Base-by-base conservation (phyloP, 2,797 vertebrate species). In the Neosilurus hyrtlii region DNA sequence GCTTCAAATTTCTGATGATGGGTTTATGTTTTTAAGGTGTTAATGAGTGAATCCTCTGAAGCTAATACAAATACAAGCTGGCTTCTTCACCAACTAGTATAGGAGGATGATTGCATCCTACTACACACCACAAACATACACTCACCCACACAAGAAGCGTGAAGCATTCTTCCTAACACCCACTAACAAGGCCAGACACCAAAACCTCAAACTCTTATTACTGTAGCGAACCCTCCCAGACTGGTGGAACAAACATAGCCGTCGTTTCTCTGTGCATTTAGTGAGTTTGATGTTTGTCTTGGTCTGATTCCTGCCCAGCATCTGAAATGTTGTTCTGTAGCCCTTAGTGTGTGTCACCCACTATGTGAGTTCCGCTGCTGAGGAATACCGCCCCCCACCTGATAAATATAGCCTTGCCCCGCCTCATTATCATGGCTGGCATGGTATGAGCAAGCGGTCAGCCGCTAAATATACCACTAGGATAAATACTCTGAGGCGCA, bases 391-490 rank as follows among this genome's bases (percentile, higher is more conserved):
- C 82, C 61, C 49, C 63, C 91, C 91, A 89, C 86, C 89, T 88
- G 81, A 86, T 93, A 95, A 94, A 95, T 95, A 95, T 95, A 95
- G 87, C 87, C 84, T 79, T 87, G 87, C 89, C 90, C 90, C 87
- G 89, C 92, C 93, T 95, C 93, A 93, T 95, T 94, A 94, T 92
- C 92, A 93, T 94, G 91, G 90, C 85, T 93, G 91, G 90, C 93
- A 89, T 94, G 90, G 88, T 90, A 92, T 90, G 87, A 86, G 82
- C 90, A 3, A 83, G 90, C 84, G 87, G 91, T 95, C 94, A 95
- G 88, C 75, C 70, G 81, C 90, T 94, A 94, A 90, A 94, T 94
- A 93, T 94, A 94, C 82, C 87, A 87, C 86, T 91, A 92, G 91
- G 93, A 94, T 93, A 94, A 94, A 88, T 83, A 87, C 74, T 70